Evolutionary conservation across 2,888 invertebrate species (phyloP).

Genomic region (Drosophila neotestacea): DNA sequence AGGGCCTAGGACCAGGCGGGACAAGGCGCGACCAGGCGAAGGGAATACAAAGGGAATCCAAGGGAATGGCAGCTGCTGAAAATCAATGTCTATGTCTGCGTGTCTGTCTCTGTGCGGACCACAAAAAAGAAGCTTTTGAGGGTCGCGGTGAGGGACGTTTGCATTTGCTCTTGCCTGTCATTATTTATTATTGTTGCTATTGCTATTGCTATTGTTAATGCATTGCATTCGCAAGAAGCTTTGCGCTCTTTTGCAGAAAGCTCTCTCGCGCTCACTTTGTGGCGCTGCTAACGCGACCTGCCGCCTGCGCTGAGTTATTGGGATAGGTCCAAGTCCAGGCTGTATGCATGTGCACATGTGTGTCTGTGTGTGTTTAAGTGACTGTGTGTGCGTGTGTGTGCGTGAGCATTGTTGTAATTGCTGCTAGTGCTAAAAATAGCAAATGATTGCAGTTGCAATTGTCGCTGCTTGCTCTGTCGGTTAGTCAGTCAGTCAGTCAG

Average conservation of each 20-base stretch:
- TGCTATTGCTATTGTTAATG: slow-evolving; percentile 14
- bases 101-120: slow-evolving; percentile 23
- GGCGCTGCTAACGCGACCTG: slow-evolving; percentile 60
- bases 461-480: slow-evolving; percentile 49
- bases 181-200: slow-evolving; percentile 4
- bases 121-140: slow-evolving; percentile 65
- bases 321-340: slow-evolving; percentile 77
- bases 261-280: slow-evolving; percentile 27
- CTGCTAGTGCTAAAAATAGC: slow-evolving; percentile 64
- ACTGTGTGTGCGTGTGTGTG: neutral
- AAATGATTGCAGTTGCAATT: slow-evolving; percentile 64
- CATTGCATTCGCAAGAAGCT: slow-evolving; percentile 43
- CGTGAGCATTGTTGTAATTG: slow-evolving; percentile 16
- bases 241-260: slow-evolving; percentile 5
- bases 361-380: slow-evolving; percentile 7
- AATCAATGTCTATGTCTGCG: slow-evolving; percentile 76
- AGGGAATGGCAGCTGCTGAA: slow-evolving; percentile 28
- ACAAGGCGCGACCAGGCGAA: neutral
- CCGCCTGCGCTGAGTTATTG: slow-evolving; percentile 61
- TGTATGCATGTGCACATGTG: slow-evolving; percentile 13
- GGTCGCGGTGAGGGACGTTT: slow-evolving; percentile 77
- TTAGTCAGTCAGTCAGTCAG: slow-evolving; percentile 53
- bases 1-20: slow-evolving; percentile 1
- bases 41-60: neutral
- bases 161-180: neutral